These are phyloP conservation scores for Euglossa dilemma DNA, from an alignment of 1,140 invertebrate species.

Conservation along the genomic window DNA sequence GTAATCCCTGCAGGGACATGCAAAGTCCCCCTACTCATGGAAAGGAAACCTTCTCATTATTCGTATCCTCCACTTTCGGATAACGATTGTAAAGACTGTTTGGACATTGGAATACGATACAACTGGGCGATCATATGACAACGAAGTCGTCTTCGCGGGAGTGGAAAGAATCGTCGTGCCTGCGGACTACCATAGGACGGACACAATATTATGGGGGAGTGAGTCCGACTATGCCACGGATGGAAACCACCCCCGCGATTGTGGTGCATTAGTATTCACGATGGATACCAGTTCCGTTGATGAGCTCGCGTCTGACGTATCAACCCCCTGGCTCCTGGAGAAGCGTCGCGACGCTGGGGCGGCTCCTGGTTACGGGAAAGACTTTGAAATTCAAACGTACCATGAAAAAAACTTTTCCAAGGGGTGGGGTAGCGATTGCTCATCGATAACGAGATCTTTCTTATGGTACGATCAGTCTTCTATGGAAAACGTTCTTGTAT, in stretches of 20 bases:
- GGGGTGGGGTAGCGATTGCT: no score
- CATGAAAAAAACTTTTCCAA: slow-evolving; percentile 41
- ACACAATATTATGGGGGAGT: slow-evolving; percentile 25
- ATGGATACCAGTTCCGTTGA: slow-evolving; percentile 74
- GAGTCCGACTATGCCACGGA: slow-evolving; percentile 13
- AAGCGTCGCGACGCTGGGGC: slow-evolving; percentile 34
- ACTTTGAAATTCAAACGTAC: slow-evolving; percentile 47
- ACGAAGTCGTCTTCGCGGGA: neutral
- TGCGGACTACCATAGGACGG: slow-evolving; percentile 11
- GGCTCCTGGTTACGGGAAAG: slow-evolving; percentile 12
- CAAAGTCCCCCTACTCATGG: neutral
- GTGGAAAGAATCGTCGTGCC: slow-evolving; percentile 3
- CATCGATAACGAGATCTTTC: slow-evolving; percentile 40
- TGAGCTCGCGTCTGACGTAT: slow-evolving; percentile 75
- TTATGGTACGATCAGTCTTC: neutral
- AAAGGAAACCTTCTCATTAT: neutral
- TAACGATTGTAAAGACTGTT: slow-evolving; percentile 30
- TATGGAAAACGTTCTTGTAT: neutral
- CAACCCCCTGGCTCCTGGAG: slow-evolving; percentile 56
- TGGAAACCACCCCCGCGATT: slow-evolving; percentile 16
- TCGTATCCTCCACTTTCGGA: slow-evolving; percentile 5
- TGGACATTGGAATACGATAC: slow-evolving; percentile 8
- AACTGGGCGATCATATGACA: neutral
- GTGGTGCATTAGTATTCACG: slow-evolving; percentile 78
- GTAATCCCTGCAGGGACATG: neutral